phyloP scores from a whole-genome alignment of 2,888 invertebrate genomes.

The Machimus atricapillus region DNA sequence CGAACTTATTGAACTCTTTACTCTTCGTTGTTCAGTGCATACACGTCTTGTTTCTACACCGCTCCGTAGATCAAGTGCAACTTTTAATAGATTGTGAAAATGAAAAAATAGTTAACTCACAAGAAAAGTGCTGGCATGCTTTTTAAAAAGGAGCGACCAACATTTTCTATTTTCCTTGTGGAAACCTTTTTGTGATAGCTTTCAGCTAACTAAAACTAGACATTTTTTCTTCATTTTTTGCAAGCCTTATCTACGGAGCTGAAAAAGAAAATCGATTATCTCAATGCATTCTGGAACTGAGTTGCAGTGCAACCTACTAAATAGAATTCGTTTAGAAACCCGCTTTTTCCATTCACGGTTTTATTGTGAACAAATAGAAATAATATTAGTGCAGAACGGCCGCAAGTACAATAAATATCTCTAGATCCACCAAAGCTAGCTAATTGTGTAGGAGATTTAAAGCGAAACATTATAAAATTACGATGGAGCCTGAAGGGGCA shows the following conservation, averaged over 20 bases:
- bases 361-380: neutral
- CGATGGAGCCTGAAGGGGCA: neutral
- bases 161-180: neutral
- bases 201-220: neutral
- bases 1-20: neutral
- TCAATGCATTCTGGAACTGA: neutral
- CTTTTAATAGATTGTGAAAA: neutral
- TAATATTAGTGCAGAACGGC: neutral
- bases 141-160: neutral
- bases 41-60: neutral
- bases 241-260: neutral
- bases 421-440: neutral
- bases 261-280: neutral
- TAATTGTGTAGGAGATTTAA: neutral
- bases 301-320: neutral
- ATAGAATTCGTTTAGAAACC: neutral
- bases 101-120: too few relatives aligned
- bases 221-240: neutral
- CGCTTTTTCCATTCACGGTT: neutral
- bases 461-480: neutral
- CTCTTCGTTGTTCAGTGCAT: neutral
- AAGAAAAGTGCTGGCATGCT: too few relatives aligned
- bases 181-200: neutral
- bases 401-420: neutral
- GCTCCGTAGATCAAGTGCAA: neutral